phyloP scores from a whole-genome alignment of 1,140 invertebrate genomes.

The Drosophila willistoni region DNA sequence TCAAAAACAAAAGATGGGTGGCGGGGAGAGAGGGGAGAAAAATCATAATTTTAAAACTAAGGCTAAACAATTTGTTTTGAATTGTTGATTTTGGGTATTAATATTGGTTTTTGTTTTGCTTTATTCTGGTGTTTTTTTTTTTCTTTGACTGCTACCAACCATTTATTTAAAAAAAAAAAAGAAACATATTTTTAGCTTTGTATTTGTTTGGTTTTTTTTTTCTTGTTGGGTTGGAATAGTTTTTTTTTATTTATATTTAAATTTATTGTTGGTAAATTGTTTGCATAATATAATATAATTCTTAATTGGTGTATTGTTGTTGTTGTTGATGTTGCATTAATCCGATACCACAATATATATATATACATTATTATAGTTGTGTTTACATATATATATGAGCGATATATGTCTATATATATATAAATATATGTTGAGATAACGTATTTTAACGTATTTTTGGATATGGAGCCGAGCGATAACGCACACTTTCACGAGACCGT shows the following conservation, averaged over 20 bases:
- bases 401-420: slow-evolving; percentile 25
- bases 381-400: slow-evolving; percentile 35
- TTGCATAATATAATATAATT: slow-evolving; percentile 44
- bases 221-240: slow-evolving; percentile 53
- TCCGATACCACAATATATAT: slow-evolving; percentile 33
- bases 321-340: slow-evolving; percentile 33
- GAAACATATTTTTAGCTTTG: slow-evolving; percentile 32
- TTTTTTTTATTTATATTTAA: slow-evolving; percentile 62
- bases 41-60: slow-evolving; percentile 62
- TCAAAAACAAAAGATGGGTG: background rate
- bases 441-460: slow-evolving; percentile 79
- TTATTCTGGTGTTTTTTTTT: slow-evolving; percentile 22
- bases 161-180: slow-evolving; percentile 48
- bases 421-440: slow-evolving; percentile 32
- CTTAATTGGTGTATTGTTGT: slow-evolving; percentile 62
- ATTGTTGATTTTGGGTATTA: slow-evolving; percentile 8
- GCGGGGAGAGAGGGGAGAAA: background rate
- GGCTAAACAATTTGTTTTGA: slow-evolving; percentile 63
- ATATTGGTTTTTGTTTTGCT: slow-evolving; percentile 37
- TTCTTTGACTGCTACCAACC: slow-evolving; percentile 34
- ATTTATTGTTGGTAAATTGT: slow-evolving; percentile 54
- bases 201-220: slow-evolving; percentile 17
- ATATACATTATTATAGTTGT: slow-evolving; percentile 21
- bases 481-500: slow-evolving; percentile 82
- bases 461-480: slow-evolving; percentile 82